Evolutionary conservation across 2,797 vertebrate genomes (phyloP).

Genomic region (Acipenser ruthenus): DNA sequence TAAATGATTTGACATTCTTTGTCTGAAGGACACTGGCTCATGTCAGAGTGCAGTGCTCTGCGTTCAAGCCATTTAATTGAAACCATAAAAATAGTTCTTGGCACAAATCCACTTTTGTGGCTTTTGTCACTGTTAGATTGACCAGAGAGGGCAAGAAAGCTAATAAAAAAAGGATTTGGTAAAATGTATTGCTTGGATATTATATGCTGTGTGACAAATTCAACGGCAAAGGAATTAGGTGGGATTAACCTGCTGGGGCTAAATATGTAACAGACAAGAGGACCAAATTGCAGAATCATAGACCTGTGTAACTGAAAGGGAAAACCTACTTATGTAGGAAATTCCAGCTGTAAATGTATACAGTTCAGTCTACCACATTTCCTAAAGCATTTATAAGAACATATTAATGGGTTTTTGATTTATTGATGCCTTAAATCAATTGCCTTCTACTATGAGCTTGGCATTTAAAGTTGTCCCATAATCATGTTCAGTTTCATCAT

Average conservation of each 20-base stretch:
- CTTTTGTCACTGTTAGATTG: constrained; percentile 61
- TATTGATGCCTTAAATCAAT: neutral
- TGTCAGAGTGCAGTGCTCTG: constrained; percentile 53
- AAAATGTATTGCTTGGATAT: constrained; percentile 60
- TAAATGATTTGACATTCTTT: constrained; percentile 61
- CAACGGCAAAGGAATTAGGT: constrained; percentile 60
- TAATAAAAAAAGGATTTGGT: constrained; percentile 71
- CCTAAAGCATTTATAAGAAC: too few relatives aligned
- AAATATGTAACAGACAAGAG: constrained; percentile 60
- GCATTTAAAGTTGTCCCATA: neutral
- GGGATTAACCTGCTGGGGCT: constrained; percentile 60
- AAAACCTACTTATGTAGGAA: neutral
- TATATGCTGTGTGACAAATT: constrained; percentile 62
- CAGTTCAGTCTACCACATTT: neutral
- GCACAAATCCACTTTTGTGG: constrained; percentile 54
- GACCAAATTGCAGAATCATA: constrained; percentile 54
- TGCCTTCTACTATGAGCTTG: neutral
- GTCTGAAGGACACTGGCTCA: constrained; percentile 69
- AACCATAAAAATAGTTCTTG: constrained; percentile 53
- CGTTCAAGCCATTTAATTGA: constrained; percentile 66
- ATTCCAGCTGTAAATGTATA: too few relatives aligned
- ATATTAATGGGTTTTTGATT: neutral
- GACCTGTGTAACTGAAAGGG: constrained; percentile 37
- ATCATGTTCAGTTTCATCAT: too few relatives aligned
- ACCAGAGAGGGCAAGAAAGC: constrained; percentile 70